A percentile compares a stretch with the other conserved stretches of the same genome.
phyloP scores from a whole-genome alignment of 2,113 vertebrate genomes.

The Corythornis cristatus region DNA sequence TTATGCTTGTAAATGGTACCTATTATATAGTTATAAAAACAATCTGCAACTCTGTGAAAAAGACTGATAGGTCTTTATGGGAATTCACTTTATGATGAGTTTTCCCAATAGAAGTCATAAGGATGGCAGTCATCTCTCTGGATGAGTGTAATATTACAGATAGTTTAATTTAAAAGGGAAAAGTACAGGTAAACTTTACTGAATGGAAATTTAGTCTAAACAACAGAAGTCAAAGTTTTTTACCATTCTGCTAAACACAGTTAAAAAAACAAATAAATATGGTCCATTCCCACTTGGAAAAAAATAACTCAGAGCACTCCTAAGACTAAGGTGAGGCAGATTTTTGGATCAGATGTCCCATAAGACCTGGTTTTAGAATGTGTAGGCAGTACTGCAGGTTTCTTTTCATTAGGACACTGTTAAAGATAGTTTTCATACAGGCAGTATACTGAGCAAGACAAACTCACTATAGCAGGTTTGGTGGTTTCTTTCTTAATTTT shows the following conservation, averaged over 20 bases:
- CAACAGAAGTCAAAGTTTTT: neutral
- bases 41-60: neutral
- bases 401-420: neutral
- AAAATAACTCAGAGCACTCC: neutral
- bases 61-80: neutral
- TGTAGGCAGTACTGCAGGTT: neutral
- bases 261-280: neutral
- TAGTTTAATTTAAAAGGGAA: neutral
- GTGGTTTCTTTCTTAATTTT: neutral
- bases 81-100: neutral
- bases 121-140: neutral
- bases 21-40: neutral
- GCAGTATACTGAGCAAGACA: neutral
- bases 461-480: neutral
- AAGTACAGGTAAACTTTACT: neutral
- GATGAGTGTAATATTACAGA: neutral
- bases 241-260: neutral
- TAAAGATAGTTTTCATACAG: neutral
- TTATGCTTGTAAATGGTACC: neutral
- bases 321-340: neutral
- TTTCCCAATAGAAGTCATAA: neutral
- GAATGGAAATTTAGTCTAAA: neutral
- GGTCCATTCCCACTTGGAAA: neutral
- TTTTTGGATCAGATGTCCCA: neutral
- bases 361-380: neutral